Conservation (phyloP, 1,140 invertebrate species). For the Drosophila pallidifrons region DNA sequence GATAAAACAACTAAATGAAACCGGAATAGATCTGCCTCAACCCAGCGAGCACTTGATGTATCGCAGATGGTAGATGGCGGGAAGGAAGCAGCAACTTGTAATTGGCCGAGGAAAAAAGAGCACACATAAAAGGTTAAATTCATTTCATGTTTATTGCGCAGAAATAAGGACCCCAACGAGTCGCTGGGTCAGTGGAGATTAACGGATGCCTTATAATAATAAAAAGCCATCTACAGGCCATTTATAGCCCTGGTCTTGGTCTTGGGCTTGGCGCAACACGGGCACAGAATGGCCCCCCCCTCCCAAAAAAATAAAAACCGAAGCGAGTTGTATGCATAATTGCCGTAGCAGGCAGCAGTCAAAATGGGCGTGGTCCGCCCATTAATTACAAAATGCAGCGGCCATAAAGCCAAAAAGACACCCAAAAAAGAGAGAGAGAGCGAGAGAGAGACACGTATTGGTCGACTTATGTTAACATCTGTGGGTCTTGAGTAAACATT, state of each 20-base stretch:
- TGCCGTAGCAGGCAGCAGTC: slow-evolving; percentile 29
- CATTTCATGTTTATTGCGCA: slow-evolving; percentile 59
- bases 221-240: slow-evolving; percentile 50
- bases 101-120: slow-evolving; percentile 12
- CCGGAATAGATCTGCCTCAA: not conserved
- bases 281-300: slow-evolving; percentile 53
- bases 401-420: slow-evolving; percentile 56
- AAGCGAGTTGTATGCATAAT: slow-evolving; percentile 54
- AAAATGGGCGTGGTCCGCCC: too few species aligned
- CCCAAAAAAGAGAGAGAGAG: too few species aligned
- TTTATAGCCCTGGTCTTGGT: slow-evolving; percentile 34
- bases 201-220: slow-evolving; percentile 44
- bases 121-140: slow-evolving; percentile 64
- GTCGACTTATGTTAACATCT: slow-evolving; percentile 26
- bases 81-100: slow-evolving; percentile 14
- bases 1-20: slow-evolving; percentile 11
- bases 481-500: slow-evolving; percentile 38
- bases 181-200: slow-evolving; percentile 44
- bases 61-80: not conserved
- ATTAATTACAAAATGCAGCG: slow-evolving; percentile 71
- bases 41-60: not conserved
- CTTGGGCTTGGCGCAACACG: slow-evolving; percentile 42
- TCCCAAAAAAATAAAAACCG: slow-evolving; percentile 22
- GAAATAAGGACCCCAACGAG: slow-evolving; percentile 31
- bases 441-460: not conserved